Conservation (phyloP, 2,113 vertebrate genomes). For the Myotis lucifugus region DNA sequence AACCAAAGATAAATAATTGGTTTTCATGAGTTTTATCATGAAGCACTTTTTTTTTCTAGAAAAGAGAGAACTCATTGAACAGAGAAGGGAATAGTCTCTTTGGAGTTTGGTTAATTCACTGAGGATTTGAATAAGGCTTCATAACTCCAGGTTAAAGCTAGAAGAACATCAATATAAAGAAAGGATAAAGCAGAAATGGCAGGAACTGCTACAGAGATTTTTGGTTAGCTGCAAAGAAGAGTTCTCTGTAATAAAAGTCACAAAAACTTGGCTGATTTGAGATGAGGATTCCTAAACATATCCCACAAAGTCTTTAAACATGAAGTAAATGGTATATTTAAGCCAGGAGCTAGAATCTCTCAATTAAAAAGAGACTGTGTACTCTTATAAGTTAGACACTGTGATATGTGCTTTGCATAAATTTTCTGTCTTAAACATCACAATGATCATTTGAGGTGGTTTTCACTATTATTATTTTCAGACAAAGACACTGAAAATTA, state of each 20-base stretch:
- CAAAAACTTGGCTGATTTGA: not conserved
- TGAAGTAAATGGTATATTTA: not conserved
- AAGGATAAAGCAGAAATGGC: not conserved
- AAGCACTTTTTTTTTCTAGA: not conserved
- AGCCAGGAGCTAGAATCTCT: not conserved
- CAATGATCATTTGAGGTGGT: not conserved
- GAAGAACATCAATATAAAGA: not conserved
- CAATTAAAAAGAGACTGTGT: not conserved
- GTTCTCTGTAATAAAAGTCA: not conserved
- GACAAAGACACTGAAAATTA: not conserved
- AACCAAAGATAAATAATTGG: not conserved
- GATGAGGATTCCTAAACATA: not conserved
- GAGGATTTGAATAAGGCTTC: not conserved
- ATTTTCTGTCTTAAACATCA: not conserved
- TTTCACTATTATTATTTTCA: not conserved
- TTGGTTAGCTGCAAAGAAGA: not conserved
- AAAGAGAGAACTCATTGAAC: not conserved
- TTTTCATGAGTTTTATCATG: not conserved
- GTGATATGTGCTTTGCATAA: not conserved
- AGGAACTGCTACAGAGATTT: not conserved
- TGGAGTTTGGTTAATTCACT: not conserved
- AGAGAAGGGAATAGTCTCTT: conserved; percentile 15
- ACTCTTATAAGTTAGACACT: not conserved
- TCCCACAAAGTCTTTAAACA: not conserved
- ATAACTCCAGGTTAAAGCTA: not conserved